Evolutionary conservation across 1,140 invertebrate species (phyloP).

Genomic region (Ostrea denselamellosa): DNA sequence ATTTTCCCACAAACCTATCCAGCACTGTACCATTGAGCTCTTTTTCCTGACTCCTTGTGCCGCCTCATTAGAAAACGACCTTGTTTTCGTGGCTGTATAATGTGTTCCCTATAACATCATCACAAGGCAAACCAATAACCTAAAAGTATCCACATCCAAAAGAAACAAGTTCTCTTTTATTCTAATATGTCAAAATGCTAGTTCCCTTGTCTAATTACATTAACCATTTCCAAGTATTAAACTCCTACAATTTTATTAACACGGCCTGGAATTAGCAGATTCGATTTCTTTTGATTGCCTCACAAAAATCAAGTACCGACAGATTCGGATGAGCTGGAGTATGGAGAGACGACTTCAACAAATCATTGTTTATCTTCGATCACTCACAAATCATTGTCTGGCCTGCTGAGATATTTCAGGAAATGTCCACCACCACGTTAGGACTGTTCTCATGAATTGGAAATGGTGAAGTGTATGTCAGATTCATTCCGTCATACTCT

Average conservation of each 20-base stretch:
- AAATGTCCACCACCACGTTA: slow-evolving; percentile 27
- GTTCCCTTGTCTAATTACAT: background rate
- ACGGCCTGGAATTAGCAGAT: slow-evolving; percentile 27
- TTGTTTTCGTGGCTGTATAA: slow-evolving; percentile 10
- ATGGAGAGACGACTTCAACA: background rate
- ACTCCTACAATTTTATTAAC: slow-evolving; percentile 30
- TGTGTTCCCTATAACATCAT: background rate
- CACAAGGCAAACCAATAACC: slow-evolving; percentile 26
- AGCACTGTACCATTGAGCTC: background rate
- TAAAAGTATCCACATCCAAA: slow-evolving; percentile 14
- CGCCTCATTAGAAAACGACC: slow-evolving; percentile 15
- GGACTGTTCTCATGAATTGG: background rate
- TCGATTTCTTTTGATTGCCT: slow-evolving; percentile 29
- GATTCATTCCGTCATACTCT: background rate
- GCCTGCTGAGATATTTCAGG: slow-evolving; percentile 1
- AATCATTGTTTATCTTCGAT: slow-evolving; percentile 33
- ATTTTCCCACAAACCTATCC: slow-evolving; percentile 19
- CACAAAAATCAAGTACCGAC: slow-evolving; percentile 15
- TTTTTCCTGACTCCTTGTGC: slow-evolving; percentile 19
- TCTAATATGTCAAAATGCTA: background rate
- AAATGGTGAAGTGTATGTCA: background rate
- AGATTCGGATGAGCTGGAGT: background rate
- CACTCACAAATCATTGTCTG: slow-evolving; percentile 12
- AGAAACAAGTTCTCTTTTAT: background rate
- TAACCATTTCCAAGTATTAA: background rate